Percentiles rank a stretch among this genome's conserved stretches.
phyloP scores from a whole-genome alignment of 2,797 vertebrate genomes.

The Gymnopithys bicolor region DNA sequence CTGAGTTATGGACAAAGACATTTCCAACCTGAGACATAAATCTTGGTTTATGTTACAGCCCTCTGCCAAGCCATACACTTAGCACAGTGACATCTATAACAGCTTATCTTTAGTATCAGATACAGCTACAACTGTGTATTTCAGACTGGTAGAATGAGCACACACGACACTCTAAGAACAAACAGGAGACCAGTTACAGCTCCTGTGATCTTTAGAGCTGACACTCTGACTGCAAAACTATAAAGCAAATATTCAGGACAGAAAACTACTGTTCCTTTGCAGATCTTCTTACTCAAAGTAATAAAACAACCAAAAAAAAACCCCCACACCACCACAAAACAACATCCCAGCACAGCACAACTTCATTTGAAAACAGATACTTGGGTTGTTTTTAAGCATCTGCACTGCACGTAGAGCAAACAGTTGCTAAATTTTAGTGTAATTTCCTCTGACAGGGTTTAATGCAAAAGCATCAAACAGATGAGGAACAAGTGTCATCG shows the following conservation, averaged over 20 bases:
- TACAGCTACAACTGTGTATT: neutral
- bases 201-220: neutral
- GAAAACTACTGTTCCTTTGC: neutral
- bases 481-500: neutral
- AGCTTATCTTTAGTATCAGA: neutral
- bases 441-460: neutral
- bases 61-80: neutral
- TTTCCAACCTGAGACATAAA: neutral
- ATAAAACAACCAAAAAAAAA: neutral
- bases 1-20: neutral
- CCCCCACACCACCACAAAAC: neutral
- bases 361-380: neutral
- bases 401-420: neutral
- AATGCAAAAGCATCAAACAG: neutral
- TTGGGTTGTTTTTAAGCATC: neutral
- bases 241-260: neutral
- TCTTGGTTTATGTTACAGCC: neutral
- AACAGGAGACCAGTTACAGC: neutral
- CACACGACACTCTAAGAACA: neutral
- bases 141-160: neutral
- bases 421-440: neutral
- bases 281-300: neutral
- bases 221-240: neutral
- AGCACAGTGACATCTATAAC: neutral
- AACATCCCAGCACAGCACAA: neutral